Evolutionary conservation across 2,888 invertebrate genomes (phyloP), one percentile per base, ranked within the genome.

Genomic region (Pseudococcus viburni): DNA sequence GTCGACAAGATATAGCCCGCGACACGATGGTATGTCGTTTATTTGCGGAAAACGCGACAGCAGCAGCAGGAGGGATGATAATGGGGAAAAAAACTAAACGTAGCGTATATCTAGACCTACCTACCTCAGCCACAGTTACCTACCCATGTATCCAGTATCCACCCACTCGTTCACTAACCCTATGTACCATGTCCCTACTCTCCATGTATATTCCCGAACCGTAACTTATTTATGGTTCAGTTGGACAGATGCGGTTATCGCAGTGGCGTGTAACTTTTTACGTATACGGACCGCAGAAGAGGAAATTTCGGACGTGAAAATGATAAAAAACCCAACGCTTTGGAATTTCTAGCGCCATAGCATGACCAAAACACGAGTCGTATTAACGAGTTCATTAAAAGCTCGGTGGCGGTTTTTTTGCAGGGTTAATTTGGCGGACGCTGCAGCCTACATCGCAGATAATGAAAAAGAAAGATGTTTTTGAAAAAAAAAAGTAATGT

Each of bases 301-400:
- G 5, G 59, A n/a, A n/a, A n/a, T n/a, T 42, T 42, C 8, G 59
- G 51, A 6, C 59, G 59, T n/a, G 26, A 59, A 59, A 59, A n/a
- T 7, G n/a, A 59, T 4, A 26, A 26, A 68, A 68, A 68, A 33
- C 3, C 3, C 26, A 22, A 26, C 22, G 68, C 2, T 22, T 68
- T 68, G 3, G 68, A 12, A 68, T 26, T 26, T 5, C 68, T 19
- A 17, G 11, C 26, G 26, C 26, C 26, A 33, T 33, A 12, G 51
- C 51, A 15, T 51, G 15, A 12, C 15, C 51, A 12, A 51, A 51
- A 51, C 15, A 51, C 51, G 51, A 51, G 51, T 12, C 51, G 51
- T 51, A 80, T 80, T 80, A 80, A 26, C 80, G 80, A 80, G 42
- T 80, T 80, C 39, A 80, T 80, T 80, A 80, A 80, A 80, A 51